Percentiles rank a stretch among this genome's conserved stretches.
Conservation (phyloP, 1,140 invertebrate genomes). For the Hycleus phaleratus region DNA sequence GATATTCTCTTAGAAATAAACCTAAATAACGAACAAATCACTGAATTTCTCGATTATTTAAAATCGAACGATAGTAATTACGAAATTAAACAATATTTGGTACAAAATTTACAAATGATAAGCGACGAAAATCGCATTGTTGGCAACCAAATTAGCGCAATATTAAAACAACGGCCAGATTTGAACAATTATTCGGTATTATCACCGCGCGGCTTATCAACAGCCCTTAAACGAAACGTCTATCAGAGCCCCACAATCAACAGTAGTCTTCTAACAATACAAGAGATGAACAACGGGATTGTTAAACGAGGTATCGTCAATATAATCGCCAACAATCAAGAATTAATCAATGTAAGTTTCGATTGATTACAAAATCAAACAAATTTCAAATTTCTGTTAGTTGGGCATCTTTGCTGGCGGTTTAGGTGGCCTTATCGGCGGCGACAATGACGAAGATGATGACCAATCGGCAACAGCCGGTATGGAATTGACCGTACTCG, state of each 20-base stretch:
- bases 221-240: slow-evolving; percentile 57
- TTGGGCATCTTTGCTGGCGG: slow-evolving; percentile 76
- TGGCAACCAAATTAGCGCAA: slow-evolving; percentile 37
- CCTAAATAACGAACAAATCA: slow-evolving; percentile 47
- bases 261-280: slow-evolving; percentile 63
- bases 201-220: slow-evolving; percentile 61
- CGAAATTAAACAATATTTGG: slow-evolving; percentile 60
- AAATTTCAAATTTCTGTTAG: slow-evolving; percentile 16
- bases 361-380: not conserved
- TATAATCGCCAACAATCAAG: slow-evolving; percentile 49
- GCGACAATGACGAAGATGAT: slow-evolving; percentile 37
- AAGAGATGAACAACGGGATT: slow-evolving; percentile 66
- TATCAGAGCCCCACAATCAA: slow-evolving; percentile 53
- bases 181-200: slow-evolving; percentile 62
- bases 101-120: slow-evolving; percentile 56
- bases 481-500: slow-evolving; percentile 73
- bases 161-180: slow-evolving; percentile 39
- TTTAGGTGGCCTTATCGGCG: slow-evolving; percentile 56
- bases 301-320: slow-evolving; percentile 70
- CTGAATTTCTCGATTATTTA: slow-evolving; percentile 50
- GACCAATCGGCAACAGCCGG: slow-evolving; percentile 67
- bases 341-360: slow-evolving; percentile 44
- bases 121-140: slow-evolving; percentile 46
- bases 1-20: slow-evolving; percentile 61
- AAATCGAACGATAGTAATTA: slow-evolving; percentile 47